Base-by-base conservation (phyloP, 2,797 vertebrate genomes). In the Clarias pachynema region DNA sequence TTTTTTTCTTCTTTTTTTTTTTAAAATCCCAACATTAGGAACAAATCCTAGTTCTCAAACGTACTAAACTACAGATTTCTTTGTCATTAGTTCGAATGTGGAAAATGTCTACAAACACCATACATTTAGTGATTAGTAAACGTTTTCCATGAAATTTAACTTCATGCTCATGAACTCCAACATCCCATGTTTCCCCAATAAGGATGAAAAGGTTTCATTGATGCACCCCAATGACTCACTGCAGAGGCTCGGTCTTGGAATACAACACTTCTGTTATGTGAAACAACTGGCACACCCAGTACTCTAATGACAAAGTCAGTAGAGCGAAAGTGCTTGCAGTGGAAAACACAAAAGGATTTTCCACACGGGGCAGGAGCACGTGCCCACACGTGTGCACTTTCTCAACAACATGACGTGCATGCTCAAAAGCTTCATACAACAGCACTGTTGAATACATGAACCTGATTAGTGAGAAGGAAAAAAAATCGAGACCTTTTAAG, bases 281-380 rank as follows among this genome's bases (percentile, higher is more conserved):
- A 59, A 40, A 37, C 80, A 65, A 75, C 44, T 86, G 82, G 73
- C 82, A 82, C 84, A 82, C 80, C 65, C 26, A 83, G 49, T 12
- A 81, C 72, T 83, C 85, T 83, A 86, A 88, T 86, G 63, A 80
- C 62, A 74, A 60, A 59, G 62, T 87, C 79, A 72, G 31, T 37
- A 20, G 40, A 53, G 77, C 53, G 20, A 63, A 70, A 81, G n/a
- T 37, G 49, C 40, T 68, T 80, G 62, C 82, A 82, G 31, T 68
- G 44, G 15, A 85, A 85, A 79, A 37, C 68, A 83, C n/a, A 80
- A 75, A 37, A 83, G 37, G n/a, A 31, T 12, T 57, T 79, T 62
- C 73, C 73, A 72, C 53, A 81, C 44, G 44, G 26, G 20, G 29
- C n/a, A 37, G 26, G 20, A 74, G 5, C 31, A 68, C 34, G 34